Conservation (phyloP, 1,140 invertebrate species). For the Pseudomyrmex dendroicus region DNA sequence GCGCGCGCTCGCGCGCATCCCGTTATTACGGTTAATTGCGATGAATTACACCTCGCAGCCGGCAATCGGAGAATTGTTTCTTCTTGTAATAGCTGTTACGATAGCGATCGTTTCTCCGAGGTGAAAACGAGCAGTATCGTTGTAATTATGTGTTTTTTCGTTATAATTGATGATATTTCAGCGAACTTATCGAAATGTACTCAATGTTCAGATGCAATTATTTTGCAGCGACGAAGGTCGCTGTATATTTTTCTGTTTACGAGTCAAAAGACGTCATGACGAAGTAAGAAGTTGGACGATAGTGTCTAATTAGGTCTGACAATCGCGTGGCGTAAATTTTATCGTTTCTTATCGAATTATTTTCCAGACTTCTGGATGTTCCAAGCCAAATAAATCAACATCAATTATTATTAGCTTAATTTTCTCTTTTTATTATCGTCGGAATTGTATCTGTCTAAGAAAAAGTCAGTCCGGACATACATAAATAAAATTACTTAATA, state of each 20-base stretch:
- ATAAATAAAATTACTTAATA: slow-evolving; percentile 22
- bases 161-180: background rate
- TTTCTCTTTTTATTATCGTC: slow-evolving; percentile 18
- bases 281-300: slow-evolving; percentile 6
- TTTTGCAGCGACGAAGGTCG: background rate
- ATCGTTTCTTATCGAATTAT: slow-evolving; percentile 44
- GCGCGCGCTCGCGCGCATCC: background rate
- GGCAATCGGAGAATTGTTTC: slow-evolving; percentile 46
- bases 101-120: background rate
- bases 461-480: background rate
- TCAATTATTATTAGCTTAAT: slow-evolving; percentile 50
- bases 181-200: background rate
- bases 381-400: slow-evolving; percentile 17
- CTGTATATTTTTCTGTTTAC: background rate
- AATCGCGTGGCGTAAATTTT: slow-evolving; percentile 26
- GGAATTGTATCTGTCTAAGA: background rate
- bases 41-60: slow-evolving; percentile 21
- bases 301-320: slow-evolving; percentile 23
- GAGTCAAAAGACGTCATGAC: slow-evolving; percentile 7
- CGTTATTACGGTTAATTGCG: slow-evolving; percentile 50
- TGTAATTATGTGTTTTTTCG: background rate
- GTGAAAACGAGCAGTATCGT: background rate
- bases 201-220: slow-evolving; percentile 2
- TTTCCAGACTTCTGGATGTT: slow-evolving; percentile 24
- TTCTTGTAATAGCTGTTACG: slow-evolving; percentile 7